Conservation (phyloP, 2,113 vertebrate genomes). For the Muscicapa adusta region DNA sequence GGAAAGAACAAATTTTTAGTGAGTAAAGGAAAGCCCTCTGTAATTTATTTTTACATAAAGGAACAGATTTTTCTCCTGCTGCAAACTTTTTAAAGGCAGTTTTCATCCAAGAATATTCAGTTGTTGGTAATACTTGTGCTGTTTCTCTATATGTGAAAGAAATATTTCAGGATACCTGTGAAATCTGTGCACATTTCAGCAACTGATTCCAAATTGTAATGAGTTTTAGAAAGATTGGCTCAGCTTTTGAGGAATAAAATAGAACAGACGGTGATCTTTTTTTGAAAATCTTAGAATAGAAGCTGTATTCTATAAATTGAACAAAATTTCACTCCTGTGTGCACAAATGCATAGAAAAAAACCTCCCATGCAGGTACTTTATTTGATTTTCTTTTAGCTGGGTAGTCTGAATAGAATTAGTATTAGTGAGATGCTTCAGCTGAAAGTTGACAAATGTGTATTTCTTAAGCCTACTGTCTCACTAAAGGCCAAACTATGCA, state of each 20-base stretch:
- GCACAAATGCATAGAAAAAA: background rate
- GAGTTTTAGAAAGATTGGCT: background rate
- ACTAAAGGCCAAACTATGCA: background rate
- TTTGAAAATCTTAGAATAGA: background rate
- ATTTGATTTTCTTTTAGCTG: background rate
- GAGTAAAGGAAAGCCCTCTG: background rate
- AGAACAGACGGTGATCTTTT: background rate
- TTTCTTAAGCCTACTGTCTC: constrained; percentile 6
- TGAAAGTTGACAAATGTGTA: background rate
- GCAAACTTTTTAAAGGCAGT: background rate
- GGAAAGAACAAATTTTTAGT: background rate
- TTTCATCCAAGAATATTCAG: background rate
- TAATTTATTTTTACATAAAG: background rate
- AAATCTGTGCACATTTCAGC: background rate
- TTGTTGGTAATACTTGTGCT: background rate
- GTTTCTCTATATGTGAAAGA: background rate
- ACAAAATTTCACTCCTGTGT: background rate
- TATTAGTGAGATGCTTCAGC: background rate
- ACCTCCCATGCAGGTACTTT: background rate
- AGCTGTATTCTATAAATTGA: background rate
- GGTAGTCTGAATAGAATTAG: background rate
- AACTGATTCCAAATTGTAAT: background rate
- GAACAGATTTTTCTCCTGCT: background rate
- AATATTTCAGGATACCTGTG: background rate
- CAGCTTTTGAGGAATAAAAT: background rate